Percentiles rank a stretch among this genome's conserved stretches.
Conservation (phyloP, 2,113 vertebrate species). For the Salminus brasiliensis region DNA sequence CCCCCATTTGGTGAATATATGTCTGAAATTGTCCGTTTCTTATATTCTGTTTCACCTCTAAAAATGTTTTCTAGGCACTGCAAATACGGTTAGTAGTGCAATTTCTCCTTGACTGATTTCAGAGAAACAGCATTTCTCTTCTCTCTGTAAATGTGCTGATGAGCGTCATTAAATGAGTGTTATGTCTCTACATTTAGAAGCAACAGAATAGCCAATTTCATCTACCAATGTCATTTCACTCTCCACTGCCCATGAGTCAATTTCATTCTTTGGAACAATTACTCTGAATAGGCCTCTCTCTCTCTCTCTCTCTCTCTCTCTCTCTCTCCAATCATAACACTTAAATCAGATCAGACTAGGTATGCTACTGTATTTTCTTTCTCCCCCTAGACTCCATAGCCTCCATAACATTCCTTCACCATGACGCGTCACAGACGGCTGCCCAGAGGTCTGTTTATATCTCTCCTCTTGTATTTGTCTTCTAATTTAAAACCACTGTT, state of each 20-base stretch:
- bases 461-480: constrained; percentile 47
- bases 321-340: constrained; percentile 71
- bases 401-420: constrained; percentile 51
- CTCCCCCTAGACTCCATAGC: constrained; percentile 49
- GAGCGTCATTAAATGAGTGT: constrained; percentile 73
- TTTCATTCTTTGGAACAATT: constrained; percentile 81
- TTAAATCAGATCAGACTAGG: constrained; percentile 72
- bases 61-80: constrained; percentile 49
- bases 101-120: constrained; percentile 40
- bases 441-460: constrained; percentile 51
- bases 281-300: constrained; percentile 70
- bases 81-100: constrained; percentile 50
- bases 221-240: constrained; percentile 83
- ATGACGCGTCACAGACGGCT: constrained; percentile 52
- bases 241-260: constrained; percentile 80
- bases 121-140: constrained; percentile 39
- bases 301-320: constrained; percentile 32
- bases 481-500: constrained; percentile 53
- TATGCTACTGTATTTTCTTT: constrained; percentile 60
- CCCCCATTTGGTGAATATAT: neutral
- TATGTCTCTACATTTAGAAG: constrained; percentile 73
- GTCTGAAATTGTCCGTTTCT: neutral
- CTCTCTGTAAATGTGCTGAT: constrained; percentile 69
- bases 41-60: constrained; percentile 28
- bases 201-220: constrained; percentile 72